Conservation (phyloP, 2,113 vertebrate species). For the Microcebus lehilahytsara region DNA sequence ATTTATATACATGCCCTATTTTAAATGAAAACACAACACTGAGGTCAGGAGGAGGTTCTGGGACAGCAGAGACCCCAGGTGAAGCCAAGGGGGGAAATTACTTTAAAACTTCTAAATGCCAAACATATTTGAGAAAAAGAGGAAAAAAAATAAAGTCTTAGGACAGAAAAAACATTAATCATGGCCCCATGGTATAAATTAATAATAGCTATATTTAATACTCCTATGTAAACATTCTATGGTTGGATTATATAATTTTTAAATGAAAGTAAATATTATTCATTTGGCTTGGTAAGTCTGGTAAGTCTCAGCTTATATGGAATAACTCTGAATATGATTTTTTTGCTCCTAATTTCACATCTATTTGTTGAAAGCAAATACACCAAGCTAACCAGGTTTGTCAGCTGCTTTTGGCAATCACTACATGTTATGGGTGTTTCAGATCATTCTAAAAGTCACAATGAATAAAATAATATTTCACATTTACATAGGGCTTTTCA, state of each 20-base stretch:
- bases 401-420: constrained; percentile 49
- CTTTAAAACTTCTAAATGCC: constrained; percentile 86
- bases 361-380: constrained; percentile 62
- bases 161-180: constrained; percentile 76
- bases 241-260: constrained; percentile 73
- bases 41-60: constrained; percentile 88
- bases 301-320: constrained; percentile 73
- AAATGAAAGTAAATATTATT: constrained; percentile 76
- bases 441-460: constrained; percentile 63
- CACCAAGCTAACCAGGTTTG: constrained; percentile 54
- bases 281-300: constrained; percentile 71
- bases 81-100: constrained; percentile 86
- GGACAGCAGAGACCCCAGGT: constrained; percentile 88
- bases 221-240: constrained; percentile 56
- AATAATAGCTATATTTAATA: constrained; percentile 77
- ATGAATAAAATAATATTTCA: constrained; percentile 68
- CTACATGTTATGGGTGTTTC: constrained; percentile 24
- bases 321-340: constrained; percentile 57
- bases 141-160: constrained; percentile 70
- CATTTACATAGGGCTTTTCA: constrained; percentile 68
- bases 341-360: constrained; percentile 61
- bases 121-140: constrained; percentile 78
- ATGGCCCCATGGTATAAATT: constrained; percentile 70
- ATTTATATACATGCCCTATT: constrained; percentile 89
- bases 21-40: constrained; percentile 91